Evolutionary conservation across 23 tunicate genomes (phyloP), one percentile per base, ranked within the genome.

Genomic region (Trididemnum miniatum): DNA sequence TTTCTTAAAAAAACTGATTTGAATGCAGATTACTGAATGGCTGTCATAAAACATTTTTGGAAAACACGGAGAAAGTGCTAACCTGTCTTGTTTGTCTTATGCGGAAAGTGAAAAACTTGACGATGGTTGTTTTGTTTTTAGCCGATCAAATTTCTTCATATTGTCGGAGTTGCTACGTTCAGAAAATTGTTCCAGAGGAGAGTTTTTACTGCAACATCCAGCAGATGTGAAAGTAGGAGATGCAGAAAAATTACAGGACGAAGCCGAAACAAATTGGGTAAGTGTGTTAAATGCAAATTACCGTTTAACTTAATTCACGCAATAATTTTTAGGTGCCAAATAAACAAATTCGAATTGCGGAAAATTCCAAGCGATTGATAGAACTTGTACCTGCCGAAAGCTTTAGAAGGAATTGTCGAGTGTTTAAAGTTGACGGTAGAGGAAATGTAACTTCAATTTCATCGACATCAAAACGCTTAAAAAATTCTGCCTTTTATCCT

Each of bases 101-200:
- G n/a, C n/a, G n/a, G n/a, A n/a, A n/a, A n/a, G n/a, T n/a, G n/a
- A n/a, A n/a, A n/a, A n/a, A n/a, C n/a, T n/a, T n/a, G n/a, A n/a
- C n/a, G n/a, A n/a, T n/a, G n/a, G 67, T 24, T 20, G 15, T 62
- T 62, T 71, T 79, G 57, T 23, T 79, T 50, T 1, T 59, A 91
- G 97, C 54, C 84, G 90, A 2, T 44, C 87, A 35, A 91, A 91
- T 69, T 91, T 75, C 60, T 66, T 59, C 60, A 24, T 82, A 24
- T 38, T 91, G 84, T 65, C 77, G n/a, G 97, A 91, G 35, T 44
- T 86, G 28, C 65, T 91, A 65, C 66, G 69, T 5, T 26, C 27
- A 36, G 49, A 49, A 39, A 80, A 72, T 1, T 87, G 77, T 23
- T 35, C 86, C 20, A 65, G 78, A 12, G 86, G 76, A 26, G 71